Percentiles rank a stretch among this genome's conserved stretches.
phyloP scores from a whole-genome alignment of 2,888 invertebrate species.

The Cheilosia impressa region DNA sequence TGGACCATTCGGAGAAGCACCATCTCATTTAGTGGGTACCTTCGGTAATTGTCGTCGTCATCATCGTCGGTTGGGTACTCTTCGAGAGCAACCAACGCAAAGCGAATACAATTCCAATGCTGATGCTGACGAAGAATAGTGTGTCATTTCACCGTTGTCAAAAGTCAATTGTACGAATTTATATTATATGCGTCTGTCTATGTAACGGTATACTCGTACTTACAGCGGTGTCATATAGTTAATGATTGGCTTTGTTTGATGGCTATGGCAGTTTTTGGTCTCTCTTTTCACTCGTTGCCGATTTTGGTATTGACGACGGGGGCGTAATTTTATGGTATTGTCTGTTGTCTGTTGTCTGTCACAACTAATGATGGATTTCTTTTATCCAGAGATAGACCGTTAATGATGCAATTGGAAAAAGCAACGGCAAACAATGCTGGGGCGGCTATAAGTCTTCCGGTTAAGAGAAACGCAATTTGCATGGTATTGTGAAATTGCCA shows the following conservation, averaged over 20 bases:
- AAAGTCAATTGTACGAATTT: neutral
- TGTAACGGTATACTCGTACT: constrained; percentile 13
- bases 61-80: constrained; percentile 23
- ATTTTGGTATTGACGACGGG: constrained; percentile 50
- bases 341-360: constrained; percentile 36
- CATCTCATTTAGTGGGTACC: neutral
- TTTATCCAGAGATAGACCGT: constrained; percentile 17
- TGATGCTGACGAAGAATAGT: neutral
- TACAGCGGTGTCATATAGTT: constrained; percentile 62
- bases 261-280: neutral
- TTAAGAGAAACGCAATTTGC: constrained; percentile 7
- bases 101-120: neutral
- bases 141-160: constrained; percentile 34
- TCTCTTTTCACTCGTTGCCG: constrained; percentile 25
- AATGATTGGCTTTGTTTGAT: constrained; percentile 46
- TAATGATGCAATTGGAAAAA: constrained; percentile 24
- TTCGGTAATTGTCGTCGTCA: constrained; percentile 12
- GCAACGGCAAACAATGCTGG: neutral
- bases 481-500: constrained; percentile 14
- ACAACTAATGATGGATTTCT: constrained; percentile 50
- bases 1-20: neutral
- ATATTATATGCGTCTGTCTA: neutral
- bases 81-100: constrained; percentile 25
- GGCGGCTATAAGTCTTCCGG: constrained; percentile 28
- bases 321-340: constrained; percentile 42